Evolutionary conservation across 2,113 vertebrate species (phyloP), one percentile per base, ranked within the genome.

Genomic region (Xenopus laevis): DNA sequence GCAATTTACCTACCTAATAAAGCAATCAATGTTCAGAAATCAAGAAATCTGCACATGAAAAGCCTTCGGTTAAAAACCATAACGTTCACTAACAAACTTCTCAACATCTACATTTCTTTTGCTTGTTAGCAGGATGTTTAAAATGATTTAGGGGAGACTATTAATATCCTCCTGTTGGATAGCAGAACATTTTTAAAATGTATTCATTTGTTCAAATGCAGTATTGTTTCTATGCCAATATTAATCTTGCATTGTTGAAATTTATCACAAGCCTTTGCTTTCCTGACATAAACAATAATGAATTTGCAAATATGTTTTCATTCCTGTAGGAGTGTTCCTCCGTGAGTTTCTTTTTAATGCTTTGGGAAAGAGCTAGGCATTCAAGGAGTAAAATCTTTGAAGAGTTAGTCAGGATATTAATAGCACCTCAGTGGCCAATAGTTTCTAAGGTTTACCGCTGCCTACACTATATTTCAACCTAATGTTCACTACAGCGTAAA

Each of bases 291-390:
- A 77, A 77, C 74, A 77, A 77, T 77, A 77, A 77, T 77, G 74
- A 77, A 77, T 77, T 77, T 77, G 74, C 74, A 77, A 77, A 77
- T 77, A 70, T 70, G 74, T 70, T 77, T 77, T 77, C 47, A 77
- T 77, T 70, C 67, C 74, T 33, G 17, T 55, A 64, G 66, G 67
- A 69, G 59, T 61, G 69, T 77, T 70, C 60, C 65, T 57, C 74
- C 9, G 65, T 18, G 33, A 18, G n/a, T 45, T 45, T 77, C 70
- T 27, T 40, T 40, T 40, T 77, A 69, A 68, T 68, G 67, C 63
- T 63, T 57, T 63, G 7, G 58, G 47, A 64, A 77, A 70, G 12
- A 60, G 58, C 20, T 57, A 64, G 64, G 67, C 40, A 40, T 60
- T 68, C 55, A 50, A 15, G 20, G 65, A 61, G 52, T 30, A 57